phyloP scores from a whole-genome alignment of 2,113 vertebrate species.

The Calypte anna region DNA sequence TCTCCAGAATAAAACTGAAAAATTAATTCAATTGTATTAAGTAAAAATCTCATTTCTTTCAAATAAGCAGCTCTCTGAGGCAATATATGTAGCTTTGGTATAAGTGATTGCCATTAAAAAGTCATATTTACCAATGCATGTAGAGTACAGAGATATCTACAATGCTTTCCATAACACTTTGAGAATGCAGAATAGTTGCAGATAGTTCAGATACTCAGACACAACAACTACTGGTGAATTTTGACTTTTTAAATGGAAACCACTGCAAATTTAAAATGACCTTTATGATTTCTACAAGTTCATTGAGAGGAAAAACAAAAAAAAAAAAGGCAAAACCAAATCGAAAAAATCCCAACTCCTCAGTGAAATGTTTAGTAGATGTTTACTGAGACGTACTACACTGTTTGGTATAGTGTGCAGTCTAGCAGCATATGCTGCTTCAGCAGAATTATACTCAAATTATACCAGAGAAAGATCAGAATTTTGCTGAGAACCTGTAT shows the following conservation, averaged over 20 bases:
- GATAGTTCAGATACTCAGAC: not conserved
- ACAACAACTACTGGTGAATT: not conserved
- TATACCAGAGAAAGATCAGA: not conserved
- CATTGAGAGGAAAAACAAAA: not conserved
- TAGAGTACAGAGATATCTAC: not conserved
- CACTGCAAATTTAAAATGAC: accelerated
- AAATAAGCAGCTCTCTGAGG: not conserved
- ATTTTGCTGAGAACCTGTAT: not conserved
- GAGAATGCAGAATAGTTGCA: not conserved
- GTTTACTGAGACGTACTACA: not conserved
- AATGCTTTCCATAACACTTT: not conserved
- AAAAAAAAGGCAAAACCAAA: not conserved
- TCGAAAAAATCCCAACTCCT: not conserved
- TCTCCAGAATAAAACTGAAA: not conserved
- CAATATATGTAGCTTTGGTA: not conserved
- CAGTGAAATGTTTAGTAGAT: not conserved
- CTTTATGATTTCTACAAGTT: not conserved
- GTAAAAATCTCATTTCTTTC: not conserved
- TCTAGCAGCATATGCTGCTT: not conserved
- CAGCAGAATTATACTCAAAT: not conserved
- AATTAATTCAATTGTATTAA: not conserved
- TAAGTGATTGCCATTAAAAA: not conserved
- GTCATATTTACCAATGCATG: not conserved
- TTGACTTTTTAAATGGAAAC: not conserved
- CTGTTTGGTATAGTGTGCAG: not conserved